These are phyloP conservation scores for Mohoua ochrocephala DNA, from an alignment of 2,113 vertebrate genomes.

Conservation along the genomic window DNA sequence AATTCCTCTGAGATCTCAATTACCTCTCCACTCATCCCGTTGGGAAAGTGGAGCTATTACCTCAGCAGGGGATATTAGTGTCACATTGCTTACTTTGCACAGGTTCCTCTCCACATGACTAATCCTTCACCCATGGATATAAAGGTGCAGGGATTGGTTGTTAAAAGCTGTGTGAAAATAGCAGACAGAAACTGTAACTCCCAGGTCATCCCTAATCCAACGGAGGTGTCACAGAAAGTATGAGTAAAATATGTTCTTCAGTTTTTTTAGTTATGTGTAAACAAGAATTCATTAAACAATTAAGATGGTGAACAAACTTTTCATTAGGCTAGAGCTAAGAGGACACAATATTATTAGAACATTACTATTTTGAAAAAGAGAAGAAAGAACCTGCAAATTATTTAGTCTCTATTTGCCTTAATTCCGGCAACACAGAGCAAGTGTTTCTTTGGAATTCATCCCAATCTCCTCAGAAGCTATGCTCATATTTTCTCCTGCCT, in stretches of 20 bases:
- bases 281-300: neutral
- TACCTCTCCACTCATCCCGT: conserved; percentile 7
- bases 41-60: conserved; percentile 3
- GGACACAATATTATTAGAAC: neutral
- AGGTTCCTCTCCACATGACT: conserved; percentile 2
- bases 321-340: neutral
- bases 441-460: neutral
- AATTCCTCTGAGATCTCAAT: conserved; percentile 49
- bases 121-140: conserved; percentile 16
- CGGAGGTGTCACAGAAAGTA: neutral
- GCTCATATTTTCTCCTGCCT: neutral
- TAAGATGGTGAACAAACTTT: neutral
- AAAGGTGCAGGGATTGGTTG: neutral
- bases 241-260: neutral
- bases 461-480: neutral
- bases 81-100: neutral
- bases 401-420: neutral
- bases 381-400: neutral
- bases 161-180: conserved; percentile 3
- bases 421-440: neutral
- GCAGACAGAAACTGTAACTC: neutral
- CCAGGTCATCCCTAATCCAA: neutral
- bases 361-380: neutral
- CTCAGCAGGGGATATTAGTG: conserved; percentile 3
- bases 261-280: neutral